These are phyloP conservation scores for Palythoa caribaeorum DNA, from an alignment of 92 coral and sea anemone species.

Conservation along the genomic window DNA sequence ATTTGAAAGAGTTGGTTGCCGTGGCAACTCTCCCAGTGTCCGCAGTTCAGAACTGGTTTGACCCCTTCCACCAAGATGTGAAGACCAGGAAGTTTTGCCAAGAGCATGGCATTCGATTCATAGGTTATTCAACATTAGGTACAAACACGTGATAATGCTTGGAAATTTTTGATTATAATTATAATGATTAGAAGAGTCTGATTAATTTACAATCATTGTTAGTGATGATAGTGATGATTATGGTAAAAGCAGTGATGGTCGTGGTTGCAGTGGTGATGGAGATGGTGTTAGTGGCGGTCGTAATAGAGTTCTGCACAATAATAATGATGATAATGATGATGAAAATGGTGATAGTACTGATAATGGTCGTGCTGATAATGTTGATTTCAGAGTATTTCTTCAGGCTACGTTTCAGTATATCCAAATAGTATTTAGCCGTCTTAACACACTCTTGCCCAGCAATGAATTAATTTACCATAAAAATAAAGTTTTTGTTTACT, in stretches of 20 bases:
- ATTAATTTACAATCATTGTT: background rate
- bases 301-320: no score
- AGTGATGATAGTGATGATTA: background rate
- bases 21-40: conserved; percentile 90
- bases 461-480: no score
- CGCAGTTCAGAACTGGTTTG: conserved; percentile 96
- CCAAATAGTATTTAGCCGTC: no score
- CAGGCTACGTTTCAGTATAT: no score
- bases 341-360: no score
- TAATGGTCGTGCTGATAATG: no score
- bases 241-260: background rate
- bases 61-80: conserved; percentile 94
- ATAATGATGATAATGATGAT: no score
- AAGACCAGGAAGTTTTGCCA: conserved; percentile 75
- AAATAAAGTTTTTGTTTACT: background rate
- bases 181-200: no score
- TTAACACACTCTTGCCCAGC: no score
- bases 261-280: background rate
- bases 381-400: no score
- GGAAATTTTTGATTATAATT: no score
- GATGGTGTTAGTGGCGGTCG: no score
- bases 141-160: background rate
- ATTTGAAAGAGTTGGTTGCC: conserved; percentile 78
- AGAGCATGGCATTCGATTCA: conserved; percentile 82
- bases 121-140: conserved; percentile 97